Conservation (phyloP, 64 coral and sea anemone genomes). For the Dendrophyllia cribrosa region DNA sequence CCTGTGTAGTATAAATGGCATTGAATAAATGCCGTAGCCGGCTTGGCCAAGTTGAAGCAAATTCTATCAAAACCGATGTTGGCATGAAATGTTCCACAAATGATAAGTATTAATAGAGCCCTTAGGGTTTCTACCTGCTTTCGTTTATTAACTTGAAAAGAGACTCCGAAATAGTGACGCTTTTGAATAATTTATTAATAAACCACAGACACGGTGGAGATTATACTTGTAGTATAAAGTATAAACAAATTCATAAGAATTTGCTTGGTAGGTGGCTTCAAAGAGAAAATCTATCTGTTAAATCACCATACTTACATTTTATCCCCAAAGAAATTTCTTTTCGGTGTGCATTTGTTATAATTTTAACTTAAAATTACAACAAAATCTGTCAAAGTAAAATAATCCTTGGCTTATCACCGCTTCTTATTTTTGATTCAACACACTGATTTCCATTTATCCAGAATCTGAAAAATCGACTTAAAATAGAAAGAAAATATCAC, state of each 20-base stretch:
- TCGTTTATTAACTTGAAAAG: not conserved
- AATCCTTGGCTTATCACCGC: not conserved
- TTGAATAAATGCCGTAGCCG: too few relatives aligned
- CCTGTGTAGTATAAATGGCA: too few relatives aligned
- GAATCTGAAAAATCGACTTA: not conserved
- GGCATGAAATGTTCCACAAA: not conserved
- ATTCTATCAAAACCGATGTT: not conserved
- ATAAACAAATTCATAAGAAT: too few relatives aligned
- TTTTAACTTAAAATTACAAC: too few relatives aligned
- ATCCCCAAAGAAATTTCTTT: too few relatives aligned
- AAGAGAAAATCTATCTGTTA: too few relatives aligned
- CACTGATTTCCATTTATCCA: not conserved
- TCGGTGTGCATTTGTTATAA: too few relatives aligned
- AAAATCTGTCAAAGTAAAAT: not conserved
- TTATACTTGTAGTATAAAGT: too few relatives aligned
- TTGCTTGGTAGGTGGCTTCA: too few relatives aligned
- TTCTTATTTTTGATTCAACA: not conserved
- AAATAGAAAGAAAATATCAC: not conserved
- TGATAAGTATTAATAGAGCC: not conserved
- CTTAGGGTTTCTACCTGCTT: slow-evolving; percentile 14
- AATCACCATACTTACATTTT: too few relatives aligned
- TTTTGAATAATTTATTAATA: slow-evolving; percentile 10
- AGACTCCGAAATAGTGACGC: not conserved
- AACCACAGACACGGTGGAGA: not conserved
- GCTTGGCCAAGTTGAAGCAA: too few relatives aligned